phyloP scores from a whole-genome alignment of 30 jellyfish, hydroid and myxozoan species.

The Pseudorhiza aurosa region DNA sequence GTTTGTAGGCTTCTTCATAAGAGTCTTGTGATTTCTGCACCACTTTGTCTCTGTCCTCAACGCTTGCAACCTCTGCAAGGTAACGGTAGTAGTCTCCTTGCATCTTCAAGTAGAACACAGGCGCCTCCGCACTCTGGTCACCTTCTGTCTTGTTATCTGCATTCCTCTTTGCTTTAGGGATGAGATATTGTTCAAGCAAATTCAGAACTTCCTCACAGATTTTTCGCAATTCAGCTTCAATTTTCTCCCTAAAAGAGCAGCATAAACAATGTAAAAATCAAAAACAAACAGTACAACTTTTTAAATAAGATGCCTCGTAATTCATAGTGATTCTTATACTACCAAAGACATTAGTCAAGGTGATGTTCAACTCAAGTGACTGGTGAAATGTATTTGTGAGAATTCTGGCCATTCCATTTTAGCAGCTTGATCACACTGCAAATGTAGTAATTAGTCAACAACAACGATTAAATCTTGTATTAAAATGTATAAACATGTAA shows the following conservation, averaged over 20 bases:
- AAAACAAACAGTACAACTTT: too few species aligned
- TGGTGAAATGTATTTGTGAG: too few species aligned
- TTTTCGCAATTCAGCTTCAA: conserved; percentile 80
- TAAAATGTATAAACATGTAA: too few species aligned
- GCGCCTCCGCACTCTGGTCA: conserved; percentile 59
- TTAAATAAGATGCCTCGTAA: too few species aligned
- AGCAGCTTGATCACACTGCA: too few species aligned
- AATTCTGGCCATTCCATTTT: too few species aligned
- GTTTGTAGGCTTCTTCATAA: conserved; percentile 74
- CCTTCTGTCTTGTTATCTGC: conserved; percentile 19
- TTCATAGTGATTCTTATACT: too few species aligned
- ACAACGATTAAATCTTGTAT: too few species aligned
- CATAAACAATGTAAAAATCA: too few species aligned
- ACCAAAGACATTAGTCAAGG: too few species aligned
- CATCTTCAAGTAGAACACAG: conserved; percentile 96
- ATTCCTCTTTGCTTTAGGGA: conserved; percentile 58
- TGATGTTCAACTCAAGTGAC: too few species aligned
- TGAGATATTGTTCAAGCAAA: conserved; percentile 71
- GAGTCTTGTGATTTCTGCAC: conserved; percentile 76
- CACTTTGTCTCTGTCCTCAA: conserved; percentile 47
- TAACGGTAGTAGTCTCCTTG: conserved; percentile 97
- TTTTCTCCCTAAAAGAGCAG: conserved; percentile 40
- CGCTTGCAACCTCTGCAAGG: conserved; percentile 91
- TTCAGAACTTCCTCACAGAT: conserved; percentile 88
- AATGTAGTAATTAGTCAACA: too few species aligned